A percentile compares a stretch with the other conserved stretches of the same genome.
phyloP scores from a whole-genome alignment of 2,888 invertebrate species.

The Litoditis marina region DNA sequence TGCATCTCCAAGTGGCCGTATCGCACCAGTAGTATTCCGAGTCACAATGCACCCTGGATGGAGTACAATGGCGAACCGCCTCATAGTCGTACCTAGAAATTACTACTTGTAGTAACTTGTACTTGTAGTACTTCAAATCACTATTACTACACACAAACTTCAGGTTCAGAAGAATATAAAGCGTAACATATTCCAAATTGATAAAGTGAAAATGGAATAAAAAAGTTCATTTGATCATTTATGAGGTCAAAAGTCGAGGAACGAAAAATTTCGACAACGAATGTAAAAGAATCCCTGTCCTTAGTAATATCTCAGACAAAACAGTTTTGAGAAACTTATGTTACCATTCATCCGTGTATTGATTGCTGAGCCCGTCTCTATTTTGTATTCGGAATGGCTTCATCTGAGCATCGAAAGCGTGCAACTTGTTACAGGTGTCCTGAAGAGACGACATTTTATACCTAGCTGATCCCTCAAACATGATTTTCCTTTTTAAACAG shows the following conservation, averaged over 20 bases:
- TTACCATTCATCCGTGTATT: slow-evolving; percentile 54
- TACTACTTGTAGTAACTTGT: neutral
- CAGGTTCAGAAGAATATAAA: too few species aligned
- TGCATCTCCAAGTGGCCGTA: slow-evolving; percentile 45
- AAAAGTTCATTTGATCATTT: neutral
- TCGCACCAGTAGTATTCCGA: slow-evolving; percentile 56
- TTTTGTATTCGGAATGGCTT: slow-evolving; percentile 58
- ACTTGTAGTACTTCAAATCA: neutral
- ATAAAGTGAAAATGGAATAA: too few species aligned
- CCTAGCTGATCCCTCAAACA: too few species aligned
- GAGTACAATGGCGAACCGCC: slow-evolving; percentile 51
- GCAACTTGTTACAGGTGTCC: slow-evolving; percentile 55
- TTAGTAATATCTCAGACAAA: neutral
- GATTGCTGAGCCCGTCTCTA: slow-evolving; percentile 57
- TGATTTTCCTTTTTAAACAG: too few species aligned
- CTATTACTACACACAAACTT: too few species aligned
- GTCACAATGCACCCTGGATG: slow-evolving; percentile 40
- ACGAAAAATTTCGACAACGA: neutral
- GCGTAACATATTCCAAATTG: too few species aligned
- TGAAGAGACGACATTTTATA: too few species aligned
- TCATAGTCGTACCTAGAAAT: slow-evolving; percentile 58
- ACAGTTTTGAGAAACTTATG: too few species aligned
- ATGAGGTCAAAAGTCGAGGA: neutral
- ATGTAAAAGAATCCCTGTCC: neutral
- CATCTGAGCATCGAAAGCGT: slow-evolving; percentile 55